Evolutionary conservation across 53 echinoderm and acorn worm genomes (phyloP), one percentile per base, ranked within the genome.

Genomic region (Paracentrotus lividus): DNA sequence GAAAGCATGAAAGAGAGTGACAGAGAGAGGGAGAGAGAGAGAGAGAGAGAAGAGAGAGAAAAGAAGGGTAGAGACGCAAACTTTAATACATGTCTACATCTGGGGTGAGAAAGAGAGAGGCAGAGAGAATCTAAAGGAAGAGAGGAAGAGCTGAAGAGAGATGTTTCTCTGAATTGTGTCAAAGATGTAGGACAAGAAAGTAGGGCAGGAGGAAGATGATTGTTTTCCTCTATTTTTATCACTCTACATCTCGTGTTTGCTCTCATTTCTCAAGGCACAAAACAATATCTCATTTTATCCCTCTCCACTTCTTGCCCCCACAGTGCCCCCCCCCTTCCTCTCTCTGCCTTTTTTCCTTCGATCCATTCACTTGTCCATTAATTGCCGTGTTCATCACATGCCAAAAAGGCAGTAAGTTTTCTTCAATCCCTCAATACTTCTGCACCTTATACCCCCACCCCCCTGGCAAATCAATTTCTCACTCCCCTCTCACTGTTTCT

Each of bases 141-240:
- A 53, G 44, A 8, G 51, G 52, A 55, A 86, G 86, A 86, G 56
- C 49, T 47, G 56, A 86, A 86, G 86, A 56, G 54, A 84, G 49
- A 51, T n/a, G 84, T 45, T 86, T 86, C 86, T 86, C 86, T 86
- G 56, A 86, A 86, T 56, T 53, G 86, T 86, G 86, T 54, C 86
- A 86, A 86, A 86, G 86, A 86, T 54, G 86, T 86, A 26, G 89
- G 89, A 43, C 65, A 61, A 58, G 89, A 64, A 88, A 88, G 64
- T 88, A 64, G 89, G 89, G 89, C 89, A 88, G 89, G 13, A 88
- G 65, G 89, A 88, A 88, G 44, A 38, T 88, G 65, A 88, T 88
- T 88, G 60, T 88, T 86, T 86, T 86, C 86, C 86, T 86, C 86
- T 56, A 31, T 86, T 33, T 86, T 86, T 86, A 86, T 86, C 86